Evolutionary conservation across 2,888 invertebrate species (phyloP).

Genomic region (Steinernema hermaphroditum): DNA sequence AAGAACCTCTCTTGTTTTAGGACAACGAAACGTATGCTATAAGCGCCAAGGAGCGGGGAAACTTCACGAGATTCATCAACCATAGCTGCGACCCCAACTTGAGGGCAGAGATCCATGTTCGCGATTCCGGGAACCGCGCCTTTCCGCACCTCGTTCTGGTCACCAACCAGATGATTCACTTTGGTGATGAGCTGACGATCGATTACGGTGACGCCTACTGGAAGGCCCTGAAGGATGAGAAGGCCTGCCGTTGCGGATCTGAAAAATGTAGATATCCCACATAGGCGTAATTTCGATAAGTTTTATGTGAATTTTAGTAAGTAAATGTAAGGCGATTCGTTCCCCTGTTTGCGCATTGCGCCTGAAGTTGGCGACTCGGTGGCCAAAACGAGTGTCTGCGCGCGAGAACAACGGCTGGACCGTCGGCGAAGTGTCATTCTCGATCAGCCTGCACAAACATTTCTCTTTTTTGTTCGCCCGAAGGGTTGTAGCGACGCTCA

Average conservation of each 20-base stretch:
- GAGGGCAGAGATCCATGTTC: neutral
- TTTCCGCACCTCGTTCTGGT: neutral
- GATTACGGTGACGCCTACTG: neutral
- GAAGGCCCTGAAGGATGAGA: neutral
- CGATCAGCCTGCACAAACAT: conserved; percentile 16
- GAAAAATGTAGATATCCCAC: too few relatives aligned
- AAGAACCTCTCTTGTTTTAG: too few relatives aligned
- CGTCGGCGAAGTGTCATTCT: too few relatives aligned
- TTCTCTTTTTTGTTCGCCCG: neutral
- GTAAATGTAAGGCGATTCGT: too few relatives aligned
- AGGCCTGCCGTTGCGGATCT: too few relatives aligned
- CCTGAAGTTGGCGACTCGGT: too few relatives aligned
- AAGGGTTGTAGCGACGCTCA: neutral
- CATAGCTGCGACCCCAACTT: neutral
- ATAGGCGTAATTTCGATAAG: too few relatives aligned
- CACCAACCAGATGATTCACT: neutral
- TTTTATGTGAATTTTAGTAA: too few relatives aligned
- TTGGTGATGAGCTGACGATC: neutral
- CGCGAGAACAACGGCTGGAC: too few relatives aligned
- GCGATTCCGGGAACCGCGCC: neutral
- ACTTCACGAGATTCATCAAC: neutral
- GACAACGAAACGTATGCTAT: neutral
- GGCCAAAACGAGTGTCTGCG: too few relatives aligned
- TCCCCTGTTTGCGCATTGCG: too few relatives aligned
- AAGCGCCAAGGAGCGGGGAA: neutral